A percentile compares a stretch with the other conserved stretches of the same genome.
phyloP scores from a whole-genome alignment of 2,113 vertebrate genomes.

The Cercocebus atys region DNA sequence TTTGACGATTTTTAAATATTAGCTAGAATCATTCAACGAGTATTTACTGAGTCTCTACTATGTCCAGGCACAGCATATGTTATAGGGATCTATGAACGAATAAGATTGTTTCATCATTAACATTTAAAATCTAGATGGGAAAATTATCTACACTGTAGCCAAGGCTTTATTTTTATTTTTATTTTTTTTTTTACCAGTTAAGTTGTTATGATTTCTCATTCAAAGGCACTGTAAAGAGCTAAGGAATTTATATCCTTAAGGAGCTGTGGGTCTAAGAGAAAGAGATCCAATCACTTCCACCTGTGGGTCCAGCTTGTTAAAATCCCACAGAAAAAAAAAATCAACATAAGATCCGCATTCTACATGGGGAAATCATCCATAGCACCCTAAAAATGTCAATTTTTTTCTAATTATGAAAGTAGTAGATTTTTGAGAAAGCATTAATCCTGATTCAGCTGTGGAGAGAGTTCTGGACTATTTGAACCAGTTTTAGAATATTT shows the following conservation, averaged over 20 bases:
- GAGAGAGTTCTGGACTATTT: neutral
- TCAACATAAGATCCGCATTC: neutral
- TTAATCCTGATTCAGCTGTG: neutral
- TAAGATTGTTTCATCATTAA: neutral
- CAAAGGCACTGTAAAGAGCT: neutral
- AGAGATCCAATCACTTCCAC: neutral
- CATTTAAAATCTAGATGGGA: neutral
- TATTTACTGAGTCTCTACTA: neutral
- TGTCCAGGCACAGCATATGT: neutral
- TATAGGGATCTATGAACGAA: neutral
- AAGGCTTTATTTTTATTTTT: neutral
- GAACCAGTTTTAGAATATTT: neutral
- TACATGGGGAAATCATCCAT: neutral
- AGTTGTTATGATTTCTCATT: neutral
- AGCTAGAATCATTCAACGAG: neutral
- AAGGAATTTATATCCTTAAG: neutral
- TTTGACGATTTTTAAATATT: neutral
- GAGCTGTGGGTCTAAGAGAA: neutral
- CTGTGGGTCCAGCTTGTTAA: neutral
- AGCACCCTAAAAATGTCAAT: neutral
- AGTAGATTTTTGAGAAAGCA: neutral
- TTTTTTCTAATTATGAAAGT: neutral
- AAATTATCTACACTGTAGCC: neutral
- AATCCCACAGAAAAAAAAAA: neutral
- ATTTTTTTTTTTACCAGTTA: neutral